Conservation (phyloP, 2,888 invertebrate species). For the Papilio demoleus region DNA sequence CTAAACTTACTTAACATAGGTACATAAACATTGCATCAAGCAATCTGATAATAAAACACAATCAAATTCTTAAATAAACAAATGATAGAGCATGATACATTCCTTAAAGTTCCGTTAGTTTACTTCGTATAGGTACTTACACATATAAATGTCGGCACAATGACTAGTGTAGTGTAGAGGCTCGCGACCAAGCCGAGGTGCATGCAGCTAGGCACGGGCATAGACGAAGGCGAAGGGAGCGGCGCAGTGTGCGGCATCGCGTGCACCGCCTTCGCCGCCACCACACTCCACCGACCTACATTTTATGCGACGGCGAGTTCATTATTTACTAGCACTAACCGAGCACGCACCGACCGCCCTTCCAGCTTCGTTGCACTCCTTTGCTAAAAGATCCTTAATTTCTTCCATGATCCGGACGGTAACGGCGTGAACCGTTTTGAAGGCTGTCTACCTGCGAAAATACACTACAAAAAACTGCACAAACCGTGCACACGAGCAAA, state of each 20-base stretch:
- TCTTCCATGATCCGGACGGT: conserved; percentile 47
- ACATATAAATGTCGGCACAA: conserved; percentile 26
- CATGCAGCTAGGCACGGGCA: conserved; percentile 47
- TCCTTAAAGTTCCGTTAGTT: conserved; percentile 19
- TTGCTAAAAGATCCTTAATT: conserved; percentile 48
- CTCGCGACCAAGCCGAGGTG: conserved; percentile 5
- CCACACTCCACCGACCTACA: conserved; percentile 81
- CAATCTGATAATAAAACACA: neutral
- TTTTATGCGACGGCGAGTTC: conserved; percentile 76
- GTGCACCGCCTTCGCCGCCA: conserved; percentile 64
- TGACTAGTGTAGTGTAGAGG: conserved; percentile 24
- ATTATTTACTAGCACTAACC: conserved; percentile 70
- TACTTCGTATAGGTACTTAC: conserved; percentile 30
- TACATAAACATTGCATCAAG: neutral
- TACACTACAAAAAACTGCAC: conserved; percentile 71
- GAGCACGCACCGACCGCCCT: conserved; percentile 68
- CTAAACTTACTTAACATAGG: neutral
- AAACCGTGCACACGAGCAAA: conserved; percentile 73
- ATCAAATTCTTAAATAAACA: neutral
- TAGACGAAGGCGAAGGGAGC: conserved; percentile 56
- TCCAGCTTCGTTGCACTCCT: conserved; percentile 54
- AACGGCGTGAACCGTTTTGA: conserved; percentile 61
- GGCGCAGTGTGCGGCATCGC: conserved; percentile 66
- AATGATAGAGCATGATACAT: conserved; percentile 5
- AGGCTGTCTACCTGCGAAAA: conserved; percentile 77